Evolutionary conservation across 2,113 vertebrate genomes (phyloP), one percentile per base, ranked within the genome.

Genomic region (Lampris incognitus): DNA sequence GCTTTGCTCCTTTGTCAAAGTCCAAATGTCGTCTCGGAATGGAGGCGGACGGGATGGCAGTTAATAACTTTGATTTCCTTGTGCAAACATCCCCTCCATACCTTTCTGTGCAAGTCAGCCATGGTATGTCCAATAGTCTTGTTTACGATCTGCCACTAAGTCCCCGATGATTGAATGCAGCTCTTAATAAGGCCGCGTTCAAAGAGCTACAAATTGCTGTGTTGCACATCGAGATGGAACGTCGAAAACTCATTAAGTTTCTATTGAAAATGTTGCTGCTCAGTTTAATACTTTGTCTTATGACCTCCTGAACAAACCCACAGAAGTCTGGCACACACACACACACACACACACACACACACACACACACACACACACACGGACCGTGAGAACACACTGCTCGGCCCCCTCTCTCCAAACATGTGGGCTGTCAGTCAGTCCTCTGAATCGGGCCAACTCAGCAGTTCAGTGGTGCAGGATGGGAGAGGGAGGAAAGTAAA

Each of bases 401-500:
- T 68, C 76, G 36, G 61, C 10, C 54, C 65, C 44, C 13, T 58
- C 59, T 66, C 70, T 76, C 63, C 72, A 87, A 86, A 88, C 84
- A 86, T 75, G 82, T 67, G 64, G 81, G 79, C 87, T 81, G 80
- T 51, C 49, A 82, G 89, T 74, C 65, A 79, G 83, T 80, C 79
- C 78, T 83, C 24, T 78, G 84, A 88, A 79, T 92, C 79, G 66
- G 82, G 78, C 81, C 82, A 79, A 54, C 81, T 92, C 86, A 89
- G 90, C 85, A 88, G 73, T 92, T 92, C 82, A 87, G 82, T 79
- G 90, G 88, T 84, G 84, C 88, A 69, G 80, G 84, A 81, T 74
- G 89, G 82, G 86, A 86, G 75, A 87, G 87, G 86, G 51, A 52
- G 66, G 52, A 6, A n/a, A 2, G 11, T 4, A 39, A 4, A 52